Evolutionary conservation across 2,888 invertebrate genomes (phyloP), one percentile per base, ranked within the genome.

Genomic region (Yponomeuta plumbellus): DNA sequence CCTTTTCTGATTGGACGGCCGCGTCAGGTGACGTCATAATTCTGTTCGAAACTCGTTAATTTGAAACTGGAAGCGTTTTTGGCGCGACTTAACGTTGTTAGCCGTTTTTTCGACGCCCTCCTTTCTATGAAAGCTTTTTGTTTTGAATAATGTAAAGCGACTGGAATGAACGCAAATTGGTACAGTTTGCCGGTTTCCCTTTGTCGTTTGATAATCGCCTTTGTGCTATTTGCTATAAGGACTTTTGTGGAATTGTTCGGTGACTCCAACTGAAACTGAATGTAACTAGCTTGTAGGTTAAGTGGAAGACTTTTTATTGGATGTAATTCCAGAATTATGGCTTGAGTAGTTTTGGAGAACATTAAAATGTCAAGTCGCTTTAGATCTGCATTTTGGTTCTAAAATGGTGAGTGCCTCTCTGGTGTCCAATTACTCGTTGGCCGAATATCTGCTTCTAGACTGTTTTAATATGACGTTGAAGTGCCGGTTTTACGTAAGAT

Each of bases 21-120:
- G 44, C 17, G 44, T 52, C 44, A 52, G 44, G 44, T 52, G 44
- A 52, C 44, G 44, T 52, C 44, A 52, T 52, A 52, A 52, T 52
- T 44, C 44, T 44, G 44, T 11, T 44, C 44, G 13, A 52, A 52
- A 52, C 44, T 52, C 44, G 44, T 52, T 52, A 52, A 52, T 52
- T 52, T 52, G 44, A 52, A 52, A 52, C 17, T 52, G 17, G 17
- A 34, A 34, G 34, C 34, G 34, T 34, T 34, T 52, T 17, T 52
- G 44, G 17, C 13, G 34, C 34, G 34, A 52, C 17, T 52, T 13
- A 52, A 52, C 17, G 5, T 52, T 52, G 17, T 52, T 52, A 52
- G 44, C 17, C 17, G 44, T 52, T 52, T 52, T 52, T 52, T 52
- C 44, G 13, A 52, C 44, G 44, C 44, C 34, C 34, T 52, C 17